Evolutionary conservation across 1,140 invertebrate genomes (phyloP).

Genomic region (Drosophila ercepeae): DNA sequence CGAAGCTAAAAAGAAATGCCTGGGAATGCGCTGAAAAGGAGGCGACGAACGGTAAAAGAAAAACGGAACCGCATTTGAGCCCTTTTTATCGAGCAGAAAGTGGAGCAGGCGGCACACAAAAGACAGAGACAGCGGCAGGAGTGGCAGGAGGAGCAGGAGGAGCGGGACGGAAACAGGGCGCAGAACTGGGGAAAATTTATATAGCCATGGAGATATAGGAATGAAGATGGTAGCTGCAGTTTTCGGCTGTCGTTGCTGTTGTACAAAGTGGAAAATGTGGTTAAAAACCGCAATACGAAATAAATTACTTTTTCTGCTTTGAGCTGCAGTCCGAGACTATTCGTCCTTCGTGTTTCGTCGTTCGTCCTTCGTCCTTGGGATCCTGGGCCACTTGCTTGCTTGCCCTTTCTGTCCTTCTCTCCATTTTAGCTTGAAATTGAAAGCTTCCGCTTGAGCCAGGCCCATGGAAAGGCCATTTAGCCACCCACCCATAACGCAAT

Average conservation of each 20-base stretch:
- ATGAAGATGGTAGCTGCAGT: constrained; percentile 58
- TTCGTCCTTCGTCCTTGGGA: background rate
- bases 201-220: constrained; percentile 55
- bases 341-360: constrained; percentile 12
- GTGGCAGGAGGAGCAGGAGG: background rate
- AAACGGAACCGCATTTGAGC: constrained; percentile 79
- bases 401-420: constrained; percentile 18
- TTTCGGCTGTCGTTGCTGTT: constrained; percentile 78
- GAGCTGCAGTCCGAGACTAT: constrained; percentile 59
- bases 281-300: constrained; percentile 83
- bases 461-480: constrained; percentile 63
- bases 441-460: constrained; percentile 64
- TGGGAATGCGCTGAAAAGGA: constrained; percentile 56
- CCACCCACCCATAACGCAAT: constrained; percentile 31
- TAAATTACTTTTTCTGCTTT: constrained; percentile 83
- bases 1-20: constrained; percentile 43
- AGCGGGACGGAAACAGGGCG: background rate
- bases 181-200: constrained; percentile 47
- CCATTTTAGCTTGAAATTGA: constrained; percentile 79
- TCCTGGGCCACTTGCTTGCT: constrained; percentile 35
- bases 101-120: constrained; percentile 41
- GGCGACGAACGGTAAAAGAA: constrained; percentile 54
- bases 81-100: constrained; percentile 77
- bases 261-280: constrained; percentile 82
- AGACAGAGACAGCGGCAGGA: constrained; percentile 25